These are phyloP conservation scores for Thalassophryne amazonica DNA, from an alignment of 2,797 vertebrate species.

Conservation along the genomic window DNA sequence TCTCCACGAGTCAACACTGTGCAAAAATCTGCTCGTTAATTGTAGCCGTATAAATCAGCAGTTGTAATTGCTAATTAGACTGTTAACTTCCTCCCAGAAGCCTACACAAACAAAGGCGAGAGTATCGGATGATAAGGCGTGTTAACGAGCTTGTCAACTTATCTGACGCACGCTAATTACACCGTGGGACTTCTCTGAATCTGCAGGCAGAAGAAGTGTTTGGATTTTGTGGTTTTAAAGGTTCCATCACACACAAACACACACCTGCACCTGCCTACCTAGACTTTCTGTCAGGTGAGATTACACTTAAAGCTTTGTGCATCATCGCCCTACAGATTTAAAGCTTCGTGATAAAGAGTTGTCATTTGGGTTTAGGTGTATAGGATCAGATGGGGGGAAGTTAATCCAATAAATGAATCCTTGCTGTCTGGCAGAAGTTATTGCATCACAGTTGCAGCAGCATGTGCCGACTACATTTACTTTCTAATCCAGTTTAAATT, in stretches of 20 bases:
- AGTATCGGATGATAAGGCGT: conserved; percentile 64
- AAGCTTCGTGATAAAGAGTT: no score
- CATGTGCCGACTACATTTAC: no score
- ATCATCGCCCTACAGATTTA: no score
- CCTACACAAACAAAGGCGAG: conserved; percentile 73
- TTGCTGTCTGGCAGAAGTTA: no score
- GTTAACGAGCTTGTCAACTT: conserved; percentile 80
- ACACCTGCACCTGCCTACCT: no score
- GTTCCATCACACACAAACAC: conserved; percentile 10
- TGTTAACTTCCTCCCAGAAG: conserved; percentile 76
- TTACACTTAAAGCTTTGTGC: not conserved
- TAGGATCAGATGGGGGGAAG: no score
- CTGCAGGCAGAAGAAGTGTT: conserved; percentile 9
- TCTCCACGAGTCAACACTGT: conserved; percentile 49
- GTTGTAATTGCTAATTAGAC: conserved; percentile 78
- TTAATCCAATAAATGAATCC: no score
- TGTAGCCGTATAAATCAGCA: conserved; percentile 75
- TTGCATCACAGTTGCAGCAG: no score
- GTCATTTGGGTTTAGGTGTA: no score
- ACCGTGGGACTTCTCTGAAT: conserved; percentile 43
- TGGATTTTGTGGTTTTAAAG: conserved; percentile 16
- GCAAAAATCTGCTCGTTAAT: conserved; percentile 63
- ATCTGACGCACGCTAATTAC: conserved; percentile 75
- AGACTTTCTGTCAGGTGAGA: conserved; percentile 2
- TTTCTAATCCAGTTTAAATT: no score